These are phyloP conservation scores for Pluvianellus socialis DNA, from an alignment of 2,113 vertebrate species.

Conservation along the genomic window DNA sequence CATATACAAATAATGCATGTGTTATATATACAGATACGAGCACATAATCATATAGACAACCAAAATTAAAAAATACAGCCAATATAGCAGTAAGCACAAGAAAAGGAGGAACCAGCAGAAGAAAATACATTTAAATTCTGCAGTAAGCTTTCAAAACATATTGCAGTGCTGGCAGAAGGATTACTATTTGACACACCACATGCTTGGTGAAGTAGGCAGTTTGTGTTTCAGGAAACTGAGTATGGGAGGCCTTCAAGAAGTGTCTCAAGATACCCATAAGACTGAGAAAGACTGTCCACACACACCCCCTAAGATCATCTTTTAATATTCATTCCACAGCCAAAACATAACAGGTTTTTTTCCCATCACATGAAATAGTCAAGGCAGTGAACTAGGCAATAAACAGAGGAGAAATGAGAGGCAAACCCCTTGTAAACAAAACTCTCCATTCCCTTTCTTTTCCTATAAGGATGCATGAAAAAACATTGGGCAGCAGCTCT, in stretches of 20 bases:
- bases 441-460: neutral
- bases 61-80: neutral
- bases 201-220: neutral
- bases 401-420: neutral
- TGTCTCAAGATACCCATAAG: neutral
- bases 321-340: neutral
- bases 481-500: neutral
- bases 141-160: neutral
- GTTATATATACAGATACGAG: neutral
- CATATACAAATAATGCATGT: neutral
- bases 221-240: neutral
- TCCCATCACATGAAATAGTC: neutral
- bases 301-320: rapidly evolving
- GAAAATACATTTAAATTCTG: neutral
- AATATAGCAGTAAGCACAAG: neutral
- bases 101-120: neutral
- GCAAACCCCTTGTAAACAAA: neutral
- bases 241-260: neutral
- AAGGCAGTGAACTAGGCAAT: neutral
- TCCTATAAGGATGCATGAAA: neutral
- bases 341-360: neutral
- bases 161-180: neutral
- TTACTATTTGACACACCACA: neutral
- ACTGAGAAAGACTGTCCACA: neutral
- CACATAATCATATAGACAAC: neutral